Evolutionary conservation across 2,888 invertebrate species (phyloP).

Genomic region (Emmelina monodactyla): DNA sequence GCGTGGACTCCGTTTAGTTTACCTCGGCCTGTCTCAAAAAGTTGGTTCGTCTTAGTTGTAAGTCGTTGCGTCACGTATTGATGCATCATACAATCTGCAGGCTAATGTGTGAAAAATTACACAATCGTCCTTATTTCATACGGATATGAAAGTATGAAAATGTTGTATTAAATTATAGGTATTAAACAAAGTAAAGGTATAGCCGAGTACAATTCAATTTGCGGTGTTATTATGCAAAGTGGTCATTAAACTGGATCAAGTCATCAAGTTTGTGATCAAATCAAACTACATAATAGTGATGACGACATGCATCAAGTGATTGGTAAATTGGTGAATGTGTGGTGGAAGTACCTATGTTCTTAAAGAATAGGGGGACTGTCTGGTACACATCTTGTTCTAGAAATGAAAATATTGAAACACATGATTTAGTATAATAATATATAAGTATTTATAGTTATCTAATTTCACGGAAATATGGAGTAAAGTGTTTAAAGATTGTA

Average conservation of each 20-base stretch:
- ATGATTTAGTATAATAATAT: too few relatives aligned
- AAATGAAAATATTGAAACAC: too few relatives aligned
- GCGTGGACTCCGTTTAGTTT: conserved; percentile 56
- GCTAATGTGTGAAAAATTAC: background rate
- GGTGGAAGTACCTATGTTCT: conserved; percentile 21
- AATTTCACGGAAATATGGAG: too few relatives aligned
- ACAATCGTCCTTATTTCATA: background rate
- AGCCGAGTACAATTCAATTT: too few relatives aligned
- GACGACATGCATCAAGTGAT: background rate
- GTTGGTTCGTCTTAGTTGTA: conserved; percentile 9
- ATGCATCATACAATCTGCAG: background rate
- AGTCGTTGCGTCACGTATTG: conserved; percentile 19
- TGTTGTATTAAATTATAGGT: too few relatives aligned
- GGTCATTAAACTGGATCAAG: too few relatives aligned
- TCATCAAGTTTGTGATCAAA: too few relatives aligned
- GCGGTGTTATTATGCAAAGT: too few relatives aligned
- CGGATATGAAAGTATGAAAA: background rate
- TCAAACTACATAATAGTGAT: too few relatives aligned
- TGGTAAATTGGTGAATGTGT: conserved; percentile 4
- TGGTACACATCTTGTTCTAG: conserved; percentile 20
- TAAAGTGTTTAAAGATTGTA: too few relatives aligned
- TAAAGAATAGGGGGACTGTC: conserved; percentile 22
- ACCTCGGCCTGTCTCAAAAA: conserved; percentile 58
- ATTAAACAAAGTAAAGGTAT: too few relatives aligned
- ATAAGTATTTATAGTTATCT: too few relatives aligned